Evolutionary conservation across 1,140 invertebrate species (phyloP).

Genomic region (Gonioctena quinquepunctata): DNA sequence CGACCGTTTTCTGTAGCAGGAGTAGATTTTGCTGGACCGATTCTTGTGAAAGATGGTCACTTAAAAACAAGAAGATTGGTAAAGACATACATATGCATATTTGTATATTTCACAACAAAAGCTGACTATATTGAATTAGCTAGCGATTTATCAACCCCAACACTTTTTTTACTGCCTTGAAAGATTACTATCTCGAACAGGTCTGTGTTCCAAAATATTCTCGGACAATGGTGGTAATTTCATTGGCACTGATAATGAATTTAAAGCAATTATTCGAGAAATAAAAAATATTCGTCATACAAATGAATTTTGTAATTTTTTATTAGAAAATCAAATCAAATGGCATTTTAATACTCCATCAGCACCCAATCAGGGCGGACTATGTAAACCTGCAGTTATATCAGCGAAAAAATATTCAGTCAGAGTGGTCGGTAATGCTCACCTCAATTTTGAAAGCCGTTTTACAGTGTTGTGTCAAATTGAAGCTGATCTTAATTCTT

Average conservation of each 20-base stretch:
- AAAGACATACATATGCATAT: slow-evolving; percentile 21
- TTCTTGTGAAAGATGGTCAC: slow-evolving; percentile 24
- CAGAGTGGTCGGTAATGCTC: too few relatives aligned
- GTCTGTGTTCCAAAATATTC: slow-evolving; percentile 37
- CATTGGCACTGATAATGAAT: slow-evolving; percentile 14
- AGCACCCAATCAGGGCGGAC: too few relatives aligned
- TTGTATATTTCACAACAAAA: slow-evolving; percentile 20
- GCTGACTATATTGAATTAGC: slow-evolving; percentile 30
- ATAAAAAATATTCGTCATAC: slow-evolving; percentile 15
- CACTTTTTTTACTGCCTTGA: slow-evolving; percentile 40
- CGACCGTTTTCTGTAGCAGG: slow-evolving; percentile 45
- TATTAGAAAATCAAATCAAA: too few relatives aligned
- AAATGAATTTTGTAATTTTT: too few relatives aligned
- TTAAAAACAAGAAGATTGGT: neutral
- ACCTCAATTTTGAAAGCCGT: too few relatives aligned
- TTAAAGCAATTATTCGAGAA: slow-evolving; percentile 5
- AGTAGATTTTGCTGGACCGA: slow-evolving; percentile 30
- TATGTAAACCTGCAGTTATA: too few relatives aligned
- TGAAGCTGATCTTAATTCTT: too few relatives aligned
- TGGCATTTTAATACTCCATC: too few relatives aligned
- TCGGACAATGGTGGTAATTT: slow-evolving; percentile 29
- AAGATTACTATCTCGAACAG: slow-evolving; percentile 43
- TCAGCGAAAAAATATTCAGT: too few relatives aligned
- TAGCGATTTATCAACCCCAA: slow-evolving; percentile 17
- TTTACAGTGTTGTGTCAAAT: too few relatives aligned